Conservation (phyloP, 2,113 vertebrate species). For the Platichthys flesus region DNA sequence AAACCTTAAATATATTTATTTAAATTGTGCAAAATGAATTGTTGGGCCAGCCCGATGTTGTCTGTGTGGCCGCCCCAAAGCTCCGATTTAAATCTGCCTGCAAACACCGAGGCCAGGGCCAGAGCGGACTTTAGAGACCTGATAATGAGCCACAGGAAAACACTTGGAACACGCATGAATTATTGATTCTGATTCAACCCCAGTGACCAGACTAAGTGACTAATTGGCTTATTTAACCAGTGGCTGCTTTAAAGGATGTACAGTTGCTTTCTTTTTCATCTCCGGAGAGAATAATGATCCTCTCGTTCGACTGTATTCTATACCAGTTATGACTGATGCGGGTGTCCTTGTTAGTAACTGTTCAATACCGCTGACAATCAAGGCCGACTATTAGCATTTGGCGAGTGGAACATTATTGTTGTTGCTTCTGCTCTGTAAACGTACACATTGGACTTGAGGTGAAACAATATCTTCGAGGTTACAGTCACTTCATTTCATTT, state of each 20-base stretch:
- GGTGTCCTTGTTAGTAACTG: constrained; percentile 39
- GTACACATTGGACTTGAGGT: background rate
- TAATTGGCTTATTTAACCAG: constrained; percentile 74
- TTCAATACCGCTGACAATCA: constrained; percentile 2
- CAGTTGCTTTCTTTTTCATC: constrained; percentile 30
- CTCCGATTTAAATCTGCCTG: constrained; percentile 49
- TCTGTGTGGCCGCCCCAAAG: constrained; percentile 34
- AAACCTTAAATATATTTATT: background rate
- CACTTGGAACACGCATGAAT: constrained; percentile 43
- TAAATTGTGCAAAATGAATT: constrained; percentile 7
- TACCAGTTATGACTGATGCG: constrained; percentile 30
- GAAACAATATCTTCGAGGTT: background rate
- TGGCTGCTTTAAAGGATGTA: constrained; percentile 45
- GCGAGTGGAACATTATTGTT: background rate
- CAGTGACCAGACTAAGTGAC: constrained; percentile 58
- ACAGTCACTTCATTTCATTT: no score
- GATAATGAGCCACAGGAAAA: constrained; percentile 65
- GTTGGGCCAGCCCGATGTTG: constrained; percentile 33
- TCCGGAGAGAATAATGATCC: constrained; percentile 59
- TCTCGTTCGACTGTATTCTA: constrained; percentile 31
- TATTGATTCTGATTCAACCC: constrained; percentile 66
- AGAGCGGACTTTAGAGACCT: constrained; percentile 29
- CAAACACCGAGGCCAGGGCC: constrained; percentile 21
- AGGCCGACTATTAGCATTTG: background rate
- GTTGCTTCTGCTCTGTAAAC: background rate